Evolutionary conservation across 2,888 invertebrate species (phyloP).

Genomic region (Myopa testacea): DNA sequence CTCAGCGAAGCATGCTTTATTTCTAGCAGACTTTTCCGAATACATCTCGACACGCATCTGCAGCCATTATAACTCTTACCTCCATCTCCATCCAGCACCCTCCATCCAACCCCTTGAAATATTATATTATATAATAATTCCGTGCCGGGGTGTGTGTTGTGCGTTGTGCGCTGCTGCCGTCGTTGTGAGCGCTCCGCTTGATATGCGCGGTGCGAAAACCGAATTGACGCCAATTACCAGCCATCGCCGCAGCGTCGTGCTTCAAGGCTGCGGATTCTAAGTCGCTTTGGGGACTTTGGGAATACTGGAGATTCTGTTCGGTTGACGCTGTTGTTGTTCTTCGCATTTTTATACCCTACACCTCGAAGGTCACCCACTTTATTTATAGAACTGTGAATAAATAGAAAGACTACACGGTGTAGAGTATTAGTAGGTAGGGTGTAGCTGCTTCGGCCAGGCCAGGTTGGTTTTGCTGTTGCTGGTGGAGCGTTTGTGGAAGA

Average conservation of each 20-base stretch:
- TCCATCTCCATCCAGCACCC: not conserved
- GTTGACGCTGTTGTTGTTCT: constrained; percentile 37
- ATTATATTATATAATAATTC: constrained; percentile 2
- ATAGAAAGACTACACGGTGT: no score
- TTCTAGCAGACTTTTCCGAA: constrained; percentile 8
- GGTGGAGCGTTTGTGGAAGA: constrained; percentile 34
- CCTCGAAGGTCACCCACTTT: no score
- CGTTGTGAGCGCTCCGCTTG: not conserved
- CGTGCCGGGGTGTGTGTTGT: not conserved
- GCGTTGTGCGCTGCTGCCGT: constrained; percentile 14
- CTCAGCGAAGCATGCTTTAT: constrained; percentile 15
- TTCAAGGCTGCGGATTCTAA: constrained; percentile 50
- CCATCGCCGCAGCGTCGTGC: constrained; percentile 55
- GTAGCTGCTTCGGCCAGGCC: no score
- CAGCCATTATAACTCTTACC: constrained; percentile 20
- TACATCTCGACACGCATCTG: not conserved
- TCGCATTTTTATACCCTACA: constrained; percentile 1
- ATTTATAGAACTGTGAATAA: no score
- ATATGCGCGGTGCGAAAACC: constrained; percentile 67
- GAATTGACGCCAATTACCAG: constrained; percentile 70
- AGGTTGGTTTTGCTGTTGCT: no score
- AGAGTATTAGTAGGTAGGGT: no score
- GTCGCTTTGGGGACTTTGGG: constrained; percentile 69
- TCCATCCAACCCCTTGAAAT: constrained; percentile 5
- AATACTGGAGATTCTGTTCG: constrained; percentile 53